Conservation (phyloP, 2,888 invertebrate genomes). For the Apocheima hispidaria region DNA sequence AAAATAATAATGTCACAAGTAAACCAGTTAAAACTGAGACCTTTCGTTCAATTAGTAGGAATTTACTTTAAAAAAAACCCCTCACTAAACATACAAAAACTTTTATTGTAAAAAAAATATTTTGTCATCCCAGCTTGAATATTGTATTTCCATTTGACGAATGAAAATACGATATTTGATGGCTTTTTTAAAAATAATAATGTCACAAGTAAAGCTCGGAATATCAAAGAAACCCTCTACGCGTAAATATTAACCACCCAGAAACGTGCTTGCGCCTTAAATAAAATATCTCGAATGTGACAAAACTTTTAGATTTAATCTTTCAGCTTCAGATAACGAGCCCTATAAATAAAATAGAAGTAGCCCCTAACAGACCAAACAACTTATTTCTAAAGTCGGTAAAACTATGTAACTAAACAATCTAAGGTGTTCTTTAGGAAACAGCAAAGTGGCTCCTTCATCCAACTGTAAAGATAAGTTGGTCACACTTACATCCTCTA, state of each 20-base stretch:
- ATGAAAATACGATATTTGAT: too few relatives aligned
- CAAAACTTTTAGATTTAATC: slow-evolving; percentile 20
- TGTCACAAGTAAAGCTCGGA: not conserved
- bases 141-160: not conserved
- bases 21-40: too few relatives aligned
- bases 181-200: too few relatives aligned
- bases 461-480: not conserved
- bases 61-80: too few relatives aligned
- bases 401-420: not conserved
- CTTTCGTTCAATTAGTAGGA: too few relatives aligned
- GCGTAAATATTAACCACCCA: not conserved
- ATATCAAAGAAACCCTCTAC: not conserved
- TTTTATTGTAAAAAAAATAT: too few relatives aligned
- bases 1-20: too few relatives aligned
- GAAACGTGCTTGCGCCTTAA: not conserved
- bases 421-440: not conserved
- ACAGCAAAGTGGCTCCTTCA: not conserved
- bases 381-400: not conserved
- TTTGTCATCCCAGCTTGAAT: too few relatives aligned
- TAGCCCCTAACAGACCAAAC: not conserved
- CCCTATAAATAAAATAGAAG: slow-evolving; percentile 23
- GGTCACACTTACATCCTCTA: slow-evolving; percentile 5
- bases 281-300: slow-evolving; percentile 5
- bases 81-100: too few relatives aligned
- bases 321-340: slow-evolving; percentile 12